These are phyloP conservation scores for Drosophila repleta DNA, from an alignment of 1,140 invertebrate genomes.

Conservation along the genomic window DNA sequence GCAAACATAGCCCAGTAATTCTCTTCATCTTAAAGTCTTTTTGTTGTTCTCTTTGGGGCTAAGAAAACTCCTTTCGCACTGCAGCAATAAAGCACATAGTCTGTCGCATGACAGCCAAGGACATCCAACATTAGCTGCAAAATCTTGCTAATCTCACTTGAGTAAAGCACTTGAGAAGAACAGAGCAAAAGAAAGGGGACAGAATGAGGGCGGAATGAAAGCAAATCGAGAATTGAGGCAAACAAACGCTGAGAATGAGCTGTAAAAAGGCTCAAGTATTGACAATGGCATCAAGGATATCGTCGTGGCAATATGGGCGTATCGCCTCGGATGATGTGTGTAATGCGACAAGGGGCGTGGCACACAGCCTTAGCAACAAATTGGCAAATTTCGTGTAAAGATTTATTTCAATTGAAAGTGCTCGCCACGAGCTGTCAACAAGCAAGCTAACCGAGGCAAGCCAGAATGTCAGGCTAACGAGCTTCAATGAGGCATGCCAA, in stretches of 20 bases:
- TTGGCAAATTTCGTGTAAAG: constrained; percentile 74
- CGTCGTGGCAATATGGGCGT: constrained; percentile 32
- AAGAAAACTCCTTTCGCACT: not conserved
- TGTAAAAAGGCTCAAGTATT: constrained; percentile 81
- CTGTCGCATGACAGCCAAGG: constrained; percentile 33
- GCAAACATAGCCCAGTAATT: not conserved
- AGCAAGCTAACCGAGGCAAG: constrained; percentile 6
- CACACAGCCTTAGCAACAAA: constrained; percentile 61
- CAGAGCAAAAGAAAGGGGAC: not conserved
- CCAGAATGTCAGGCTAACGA: constrained; percentile 74
- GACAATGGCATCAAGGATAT: constrained; percentile 72
- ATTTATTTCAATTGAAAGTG: constrained; percentile 83
- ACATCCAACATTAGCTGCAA: constrained; percentile 54
- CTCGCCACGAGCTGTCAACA: constrained; percentile 75
- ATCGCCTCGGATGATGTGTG: constrained; percentile 40
- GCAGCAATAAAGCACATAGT: constrained; percentile 38
- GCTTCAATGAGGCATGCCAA: constrained; percentile 80
- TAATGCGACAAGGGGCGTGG: constrained; percentile 65
- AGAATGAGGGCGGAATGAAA: constrained; percentile 34
- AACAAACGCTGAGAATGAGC: constrained; percentile 62
- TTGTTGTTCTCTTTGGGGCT: not conserved
- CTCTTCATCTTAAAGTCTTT: not conserved
- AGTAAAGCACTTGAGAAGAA: constrained; percentile 57
- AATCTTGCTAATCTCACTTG: constrained; percentile 78
- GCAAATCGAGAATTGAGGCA: constrained; percentile 63